Conservation (phyloP, 2,888 invertebrate genomes). For the Orthosia gothica region DNA sequence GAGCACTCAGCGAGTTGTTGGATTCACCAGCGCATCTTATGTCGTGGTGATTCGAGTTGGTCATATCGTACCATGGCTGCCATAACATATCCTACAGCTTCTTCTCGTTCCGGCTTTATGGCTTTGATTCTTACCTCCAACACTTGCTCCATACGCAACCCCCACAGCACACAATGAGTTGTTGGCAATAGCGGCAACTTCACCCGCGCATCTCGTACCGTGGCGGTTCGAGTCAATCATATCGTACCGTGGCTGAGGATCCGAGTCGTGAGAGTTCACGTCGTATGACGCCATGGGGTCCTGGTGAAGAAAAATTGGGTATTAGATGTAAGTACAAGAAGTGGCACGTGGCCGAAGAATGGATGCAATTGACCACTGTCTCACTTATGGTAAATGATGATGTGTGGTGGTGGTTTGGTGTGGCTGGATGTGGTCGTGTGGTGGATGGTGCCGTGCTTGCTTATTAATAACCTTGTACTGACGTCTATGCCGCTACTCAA, state of each 20-base stretch:
- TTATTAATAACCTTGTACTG: no score
- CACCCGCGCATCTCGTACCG: slow-evolving; percentile 98
- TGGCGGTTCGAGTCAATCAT: slow-evolving; percentile 99
- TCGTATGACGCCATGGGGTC: slow-evolving; percentile 99
- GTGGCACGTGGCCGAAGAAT: no score
- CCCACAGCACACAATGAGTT: slow-evolving; percentile 99
- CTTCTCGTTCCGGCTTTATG: no score
- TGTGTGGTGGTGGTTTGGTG: no score
- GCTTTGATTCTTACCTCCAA: slow-evolving; percentile 96
- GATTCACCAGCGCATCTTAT: slow-evolving; percentile 99
- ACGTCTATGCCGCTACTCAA: no score
- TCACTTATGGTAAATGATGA: no score
- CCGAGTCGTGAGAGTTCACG: slow-evolving; percentile 98
- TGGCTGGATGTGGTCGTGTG: no score
- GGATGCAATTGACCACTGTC: no score
- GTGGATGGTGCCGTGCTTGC: no score
- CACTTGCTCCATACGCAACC: slow-evolving; percentile 98
- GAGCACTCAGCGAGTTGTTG: slow-evolving; percentile 98
- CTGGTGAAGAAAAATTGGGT: slow-evolving; percentile 85
- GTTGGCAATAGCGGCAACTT: slow-evolving; percentile 99
- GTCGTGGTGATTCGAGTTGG: slow-evolving; percentile 98
- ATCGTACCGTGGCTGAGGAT: slow-evolving; percentile 99
- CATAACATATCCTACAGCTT: no score
- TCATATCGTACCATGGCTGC: slow-evolving; percentile 99
- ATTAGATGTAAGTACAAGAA: background rate